Conservation (phyloP, 2,888 invertebrate genomes). For the Oscheius sp. region DNA sequence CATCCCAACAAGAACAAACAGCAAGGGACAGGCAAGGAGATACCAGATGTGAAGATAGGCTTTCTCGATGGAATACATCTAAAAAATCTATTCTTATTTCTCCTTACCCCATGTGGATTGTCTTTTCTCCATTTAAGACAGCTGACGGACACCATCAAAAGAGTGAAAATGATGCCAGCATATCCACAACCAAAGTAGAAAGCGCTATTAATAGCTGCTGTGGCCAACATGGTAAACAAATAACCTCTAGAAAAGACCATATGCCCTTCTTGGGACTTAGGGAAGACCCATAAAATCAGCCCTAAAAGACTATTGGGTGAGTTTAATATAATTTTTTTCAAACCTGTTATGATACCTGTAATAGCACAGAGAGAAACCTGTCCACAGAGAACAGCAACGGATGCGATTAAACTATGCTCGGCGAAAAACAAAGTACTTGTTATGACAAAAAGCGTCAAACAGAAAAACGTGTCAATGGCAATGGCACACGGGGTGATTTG, state of each 20-base stretch:
- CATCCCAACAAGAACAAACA: slow-evolving; percentile 44
- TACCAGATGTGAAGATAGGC: slow-evolving; percentile 39
- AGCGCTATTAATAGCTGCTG: slow-evolving; percentile 40
- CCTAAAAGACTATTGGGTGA: slow-evolving; percentile 6
- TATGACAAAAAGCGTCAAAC: slow-evolving; percentile 37
- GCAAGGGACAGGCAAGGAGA: slow-evolving; percentile 38
- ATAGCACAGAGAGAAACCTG: slow-evolving; percentile 28
- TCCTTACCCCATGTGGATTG: slow-evolving; percentile 17
- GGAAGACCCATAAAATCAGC: slow-evolving; percentile 35
- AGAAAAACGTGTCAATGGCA: slow-evolving; percentile 42
- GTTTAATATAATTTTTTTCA: no score
- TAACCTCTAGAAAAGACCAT: slow-evolving; percentile 40
- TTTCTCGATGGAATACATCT: slow-evolving; percentile 21
- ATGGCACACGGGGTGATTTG: slow-evolving; percentile 39
- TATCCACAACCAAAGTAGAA: slow-evolving; percentile 38
- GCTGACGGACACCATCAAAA: slow-evolving; percentile 34
- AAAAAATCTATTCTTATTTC: neutral
- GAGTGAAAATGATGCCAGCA: slow-evolving; percentile 41
- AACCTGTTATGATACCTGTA: slow-evolving; percentile 37
- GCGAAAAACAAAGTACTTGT: slow-evolving; percentile 38
- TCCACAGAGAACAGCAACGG: slow-evolving; percentile 24
- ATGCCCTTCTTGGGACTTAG: slow-evolving; percentile 34
- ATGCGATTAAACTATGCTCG: slow-evolving; percentile 28
- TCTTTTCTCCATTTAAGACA: slow-evolving; percentile 46
- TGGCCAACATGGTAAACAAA: slow-evolving; percentile 34